Evolutionary conservation across 2,113 vertebrate genomes (phyloP), one percentile per base, ranked within the genome.

Genomic region (Pterophyllum scalare): DNA sequence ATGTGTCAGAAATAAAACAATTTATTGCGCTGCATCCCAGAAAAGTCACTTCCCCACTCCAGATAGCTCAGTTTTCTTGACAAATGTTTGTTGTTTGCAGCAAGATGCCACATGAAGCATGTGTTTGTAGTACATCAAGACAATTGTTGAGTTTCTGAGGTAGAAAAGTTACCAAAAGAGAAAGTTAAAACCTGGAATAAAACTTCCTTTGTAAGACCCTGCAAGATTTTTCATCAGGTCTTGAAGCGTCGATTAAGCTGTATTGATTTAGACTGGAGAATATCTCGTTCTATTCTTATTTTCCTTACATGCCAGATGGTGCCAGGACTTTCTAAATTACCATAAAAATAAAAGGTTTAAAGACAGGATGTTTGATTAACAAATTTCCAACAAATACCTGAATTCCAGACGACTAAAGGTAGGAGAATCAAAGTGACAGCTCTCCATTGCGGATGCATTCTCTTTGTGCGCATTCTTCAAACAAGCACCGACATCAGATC

Each of bases 291-390:
- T 67, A 22, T 43, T 46, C 67, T 54, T 72, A 5, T 22, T 59
- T 61, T 78, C 40, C 59, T 77, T 20, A 28, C n/a, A 14, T 78
- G n/a, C 70, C 88, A 83, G 65, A 86, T 81, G 76, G 64, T 60
- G 19, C 56, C 49, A 61, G 26, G 46, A 74, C 61, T 80, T 82
- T 84, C 10, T 20, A 59, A 67, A 83, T 56, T 15, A 77, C 65
- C 57, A 57, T 77, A 54, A 22, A 82, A 80, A 65, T 59, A 52
- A 79, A 77, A 59, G 62, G 62, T 81, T 83, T 62, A 46, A 79
- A 77, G 46, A 84, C 43, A 80, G 22, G 52, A 77, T 76, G 52
- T 87, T 67, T 82, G 84, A 90, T 86, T 77, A 84, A 59, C 80
- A 79, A 58, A 31, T 84, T 90, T 77, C 52, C 3, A 13, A 46